These are phyloP conservation scores for Nerophis ophidion DNA, from an alignment of 2,113 vertebrate species.

Conservation along the genomic window DNA sequence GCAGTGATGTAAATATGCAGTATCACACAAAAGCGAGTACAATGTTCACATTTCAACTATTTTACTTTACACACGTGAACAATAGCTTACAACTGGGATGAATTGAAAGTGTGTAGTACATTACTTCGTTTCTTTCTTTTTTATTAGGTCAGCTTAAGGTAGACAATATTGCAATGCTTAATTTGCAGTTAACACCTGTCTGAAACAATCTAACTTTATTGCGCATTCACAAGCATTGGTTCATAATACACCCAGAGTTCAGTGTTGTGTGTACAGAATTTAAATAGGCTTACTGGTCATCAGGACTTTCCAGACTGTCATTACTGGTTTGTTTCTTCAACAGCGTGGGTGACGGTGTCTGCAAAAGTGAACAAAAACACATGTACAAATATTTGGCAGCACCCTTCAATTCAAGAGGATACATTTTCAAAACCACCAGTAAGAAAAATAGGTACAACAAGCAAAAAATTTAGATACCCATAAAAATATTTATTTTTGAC, in stretches of 20 bases:
- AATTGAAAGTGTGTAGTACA: too few relatives aligned
- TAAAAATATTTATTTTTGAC: too few relatives aligned
- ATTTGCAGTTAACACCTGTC: neutral
- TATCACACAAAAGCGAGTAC: too few relatives aligned
- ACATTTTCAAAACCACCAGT: neutral
- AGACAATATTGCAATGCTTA: too few relatives aligned
- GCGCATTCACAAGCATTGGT: neutral
- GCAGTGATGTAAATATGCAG: too few relatives aligned
- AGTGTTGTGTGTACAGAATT: neutral
- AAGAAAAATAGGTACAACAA: neutral
- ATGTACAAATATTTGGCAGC: neutral
- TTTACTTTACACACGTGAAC: too few relatives aligned
- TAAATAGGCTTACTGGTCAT: conserved; percentile 65
- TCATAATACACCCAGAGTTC: neutral
- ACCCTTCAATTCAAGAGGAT: neutral
- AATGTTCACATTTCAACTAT: too few relatives aligned
- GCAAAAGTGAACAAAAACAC: neutral
- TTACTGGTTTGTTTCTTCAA: conserved; percentile 86
- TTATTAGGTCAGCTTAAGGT: too few relatives aligned
- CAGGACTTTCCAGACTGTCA: conserved; percentile 67
- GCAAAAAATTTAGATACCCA: too few relatives aligned
- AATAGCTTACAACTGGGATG: too few relatives aligned
- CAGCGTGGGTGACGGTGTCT: conserved; percentile 85
- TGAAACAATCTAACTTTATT: neutral
- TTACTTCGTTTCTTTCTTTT: too few relatives aligned